A percentile compares a stretch with the other conserved stretches of the same genome.
phyloP scores from a whole-genome alignment of 2,113 vertebrate genomes.

The Eulemur macaco region DNA sequence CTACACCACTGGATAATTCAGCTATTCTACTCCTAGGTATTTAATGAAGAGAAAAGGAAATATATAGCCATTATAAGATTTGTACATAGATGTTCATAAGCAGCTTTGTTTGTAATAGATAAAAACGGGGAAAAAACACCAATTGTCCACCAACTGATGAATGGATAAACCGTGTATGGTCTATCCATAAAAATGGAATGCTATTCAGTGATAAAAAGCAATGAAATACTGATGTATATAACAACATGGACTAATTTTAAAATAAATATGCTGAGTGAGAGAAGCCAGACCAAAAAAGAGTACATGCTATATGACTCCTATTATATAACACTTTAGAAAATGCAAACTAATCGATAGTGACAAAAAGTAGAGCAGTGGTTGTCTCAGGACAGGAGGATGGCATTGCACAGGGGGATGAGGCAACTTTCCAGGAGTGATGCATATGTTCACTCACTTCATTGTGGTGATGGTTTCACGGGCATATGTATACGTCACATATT shows the following conservation, averaged over 20 bases:
- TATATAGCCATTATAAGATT: background rate
- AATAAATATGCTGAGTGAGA: slow-evolving; percentile 42
- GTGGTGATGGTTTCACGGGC: slow-evolving; percentile 15
- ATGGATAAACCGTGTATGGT: slow-evolving; percentile 13
- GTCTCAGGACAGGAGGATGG: background rate
- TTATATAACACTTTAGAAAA: slow-evolving; percentile 44
- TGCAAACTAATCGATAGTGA: slow-evolving; percentile 21
- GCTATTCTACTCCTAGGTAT: slow-evolving; percentile 8
- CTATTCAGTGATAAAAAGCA: slow-evolving; percentile 51
- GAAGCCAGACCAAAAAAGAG: slow-evolving; percentile 35
- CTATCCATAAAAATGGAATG: slow-evolving; percentile 25
- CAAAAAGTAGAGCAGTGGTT: background rate
- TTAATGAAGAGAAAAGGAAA: slow-evolving; percentile 30
- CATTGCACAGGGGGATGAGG: background rate
- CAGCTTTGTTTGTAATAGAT: slow-evolving; percentile 34
- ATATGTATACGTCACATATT: slow-evolving; percentile 15
- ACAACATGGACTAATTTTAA: slow-evolving; percentile 34
- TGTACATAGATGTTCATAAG: slow-evolving; percentile 18
- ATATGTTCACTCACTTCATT: background rate
- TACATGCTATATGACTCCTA: slow-evolving; percentile 6
- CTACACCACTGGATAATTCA: background rate
- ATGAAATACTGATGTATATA: slow-evolving; percentile 27
- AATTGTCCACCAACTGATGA: slow-evolving; percentile 2
- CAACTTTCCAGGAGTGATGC: background rate
- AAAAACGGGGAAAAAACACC: background rate